Evolutionary conservation across 2,113 vertebrate genomes (phyloP).

Genomic region (Odocoileus virginianus): DNA sequence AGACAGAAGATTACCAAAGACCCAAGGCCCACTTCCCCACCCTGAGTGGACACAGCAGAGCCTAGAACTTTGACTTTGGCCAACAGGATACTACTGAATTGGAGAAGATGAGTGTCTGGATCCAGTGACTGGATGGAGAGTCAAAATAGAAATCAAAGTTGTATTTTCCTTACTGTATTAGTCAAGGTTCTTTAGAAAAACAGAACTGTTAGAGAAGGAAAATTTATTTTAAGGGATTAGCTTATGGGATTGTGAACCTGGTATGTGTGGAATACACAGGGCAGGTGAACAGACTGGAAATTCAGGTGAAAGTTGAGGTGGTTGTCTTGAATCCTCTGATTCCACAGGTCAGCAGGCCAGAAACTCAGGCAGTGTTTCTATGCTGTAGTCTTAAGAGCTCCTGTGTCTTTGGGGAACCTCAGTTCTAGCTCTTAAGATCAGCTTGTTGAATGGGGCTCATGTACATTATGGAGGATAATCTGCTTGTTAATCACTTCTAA

Average conservation of each 20-base stretch:
- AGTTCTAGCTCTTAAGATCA: not conserved
- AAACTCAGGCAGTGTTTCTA: not conserved
- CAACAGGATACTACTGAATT: not conserved
- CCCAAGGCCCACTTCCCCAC: not conserved
- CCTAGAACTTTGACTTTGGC: not conserved
- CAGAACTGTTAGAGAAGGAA: not conserved
- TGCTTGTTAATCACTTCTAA: not conserved
- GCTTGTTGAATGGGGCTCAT: not conserved
- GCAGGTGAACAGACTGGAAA: not conserved
- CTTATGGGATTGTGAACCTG: not conserved
- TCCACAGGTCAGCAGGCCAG: not conserved
- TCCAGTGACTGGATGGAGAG: no score
- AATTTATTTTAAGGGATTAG: not conserved
- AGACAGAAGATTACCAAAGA: not conserved
- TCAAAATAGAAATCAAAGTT: not conserved
- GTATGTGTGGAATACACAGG: not conserved
- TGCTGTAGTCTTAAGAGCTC: not conserved
- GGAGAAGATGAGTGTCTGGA: not conserved
- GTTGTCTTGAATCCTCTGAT: not conserved
- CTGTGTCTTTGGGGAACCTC: not conserved
- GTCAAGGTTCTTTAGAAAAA: not conserved
- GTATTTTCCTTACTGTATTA: not conserved
- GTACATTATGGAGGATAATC: no score
- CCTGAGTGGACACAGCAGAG: rapidly evolving
- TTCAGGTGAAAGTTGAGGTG: not conserved